A percentile compares a stretch with the other conserved stretches of the same genome.
These are phyloP conservation scores for Leptinotarsa haldemani DNA, from an alignment of 2,888 invertebrate genomes.

Conservation along the genomic window DNA sequence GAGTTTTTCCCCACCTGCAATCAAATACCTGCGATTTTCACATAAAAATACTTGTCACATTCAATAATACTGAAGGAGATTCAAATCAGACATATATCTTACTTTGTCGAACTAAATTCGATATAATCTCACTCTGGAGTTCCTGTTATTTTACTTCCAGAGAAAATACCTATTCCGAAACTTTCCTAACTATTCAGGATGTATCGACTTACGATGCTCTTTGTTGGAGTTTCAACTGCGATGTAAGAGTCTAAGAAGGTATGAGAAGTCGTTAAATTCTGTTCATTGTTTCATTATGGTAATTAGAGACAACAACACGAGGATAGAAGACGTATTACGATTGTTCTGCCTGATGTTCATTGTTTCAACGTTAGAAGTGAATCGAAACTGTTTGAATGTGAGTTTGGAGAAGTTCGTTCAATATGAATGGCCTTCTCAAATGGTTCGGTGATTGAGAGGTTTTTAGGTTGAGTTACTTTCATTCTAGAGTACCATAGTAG, in stretches of 20 bases:
- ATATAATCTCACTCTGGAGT: conserved; percentile 4
- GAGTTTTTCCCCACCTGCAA: too few species aligned
- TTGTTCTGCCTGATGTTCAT: conserved; percentile 30
- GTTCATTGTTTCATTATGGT: conserved; percentile 35
- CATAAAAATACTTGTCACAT: too few species aligned
- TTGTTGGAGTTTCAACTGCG: conserved; percentile 27
- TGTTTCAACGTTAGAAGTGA: conserved; percentile 31
- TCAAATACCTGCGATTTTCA: too few species aligned
- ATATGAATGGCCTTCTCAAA: not conserved
- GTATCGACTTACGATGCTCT: conserved; percentile 34
- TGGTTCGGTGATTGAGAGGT: not conserved
- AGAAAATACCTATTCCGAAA: conserved; percentile 25
- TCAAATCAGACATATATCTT: not conserved
- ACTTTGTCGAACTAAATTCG: not conserved
- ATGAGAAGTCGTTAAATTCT: conserved; percentile 16
- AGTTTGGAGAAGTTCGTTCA: not conserved
- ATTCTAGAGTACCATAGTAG: not conserved
- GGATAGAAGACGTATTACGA: conserved; percentile 13
- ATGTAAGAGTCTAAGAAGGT: conserved; percentile 15
- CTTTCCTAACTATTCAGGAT: conserved; percentile 31
- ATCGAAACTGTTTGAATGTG: conserved; percentile 18
- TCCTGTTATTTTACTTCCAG: conserved; percentile 21
- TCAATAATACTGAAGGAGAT: not conserved
- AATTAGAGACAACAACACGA: conserved; percentile 32
- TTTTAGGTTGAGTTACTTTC: not conserved